Percentiles rank a stretch among this genome's conserved stretches.
phyloP scores from a whole-genome alignment of 2,888 invertebrate genomes.

The Habrosyne pyritoides region DNA sequence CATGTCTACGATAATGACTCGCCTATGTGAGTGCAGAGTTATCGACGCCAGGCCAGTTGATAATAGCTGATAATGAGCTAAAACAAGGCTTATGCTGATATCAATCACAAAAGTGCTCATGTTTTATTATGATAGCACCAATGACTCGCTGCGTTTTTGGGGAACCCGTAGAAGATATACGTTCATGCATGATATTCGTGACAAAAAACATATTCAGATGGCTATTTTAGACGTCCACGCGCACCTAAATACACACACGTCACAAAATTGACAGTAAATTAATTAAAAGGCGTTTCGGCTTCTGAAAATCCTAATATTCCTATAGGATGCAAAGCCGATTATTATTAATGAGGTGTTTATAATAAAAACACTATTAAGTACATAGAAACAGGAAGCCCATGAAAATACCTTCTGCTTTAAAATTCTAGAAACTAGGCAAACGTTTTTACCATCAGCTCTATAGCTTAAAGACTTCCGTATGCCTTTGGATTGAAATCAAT shows the following conservation, averaged over 20 bases:
- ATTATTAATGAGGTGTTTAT: too few relatives aligned
- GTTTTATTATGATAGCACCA: background rate
- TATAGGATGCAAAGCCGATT: too few relatives aligned
- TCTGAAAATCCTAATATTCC: too few relatives aligned
- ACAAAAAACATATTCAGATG: background rate
- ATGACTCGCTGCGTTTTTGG: background rate
- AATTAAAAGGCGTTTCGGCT: too few relatives aligned
- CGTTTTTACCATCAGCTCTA: background rate
- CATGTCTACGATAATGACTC: slow-evolving; percentile 30
- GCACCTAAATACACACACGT: too few relatives aligned
- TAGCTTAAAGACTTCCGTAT: slow-evolving; percentile 18
- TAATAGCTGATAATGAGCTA: slow-evolving; percentile 28
- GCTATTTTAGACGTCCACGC: too few relatives aligned
- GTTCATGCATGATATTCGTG: background rate
- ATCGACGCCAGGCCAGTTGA: slow-evolving; percentile 24
- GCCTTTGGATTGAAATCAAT: slow-evolving; percentile 18
- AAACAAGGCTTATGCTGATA: slow-evolving; percentile 18
- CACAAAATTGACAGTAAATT: too few relatives aligned
- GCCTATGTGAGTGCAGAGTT: slow-evolving; percentile 9
- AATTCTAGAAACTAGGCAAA: too few relatives aligned
- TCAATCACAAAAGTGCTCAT: background rate
- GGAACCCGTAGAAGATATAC: background rate
- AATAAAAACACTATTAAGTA: too few relatives aligned
- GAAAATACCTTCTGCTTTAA: too few relatives aligned
- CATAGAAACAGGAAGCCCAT: too few relatives aligned